Percentiles rank a stretch among this genome's conserved stretches.
phyloP scores from a whole-genome alignment of 2,113 vertebrate species.

The Anthoscopus minutus region DNA sequence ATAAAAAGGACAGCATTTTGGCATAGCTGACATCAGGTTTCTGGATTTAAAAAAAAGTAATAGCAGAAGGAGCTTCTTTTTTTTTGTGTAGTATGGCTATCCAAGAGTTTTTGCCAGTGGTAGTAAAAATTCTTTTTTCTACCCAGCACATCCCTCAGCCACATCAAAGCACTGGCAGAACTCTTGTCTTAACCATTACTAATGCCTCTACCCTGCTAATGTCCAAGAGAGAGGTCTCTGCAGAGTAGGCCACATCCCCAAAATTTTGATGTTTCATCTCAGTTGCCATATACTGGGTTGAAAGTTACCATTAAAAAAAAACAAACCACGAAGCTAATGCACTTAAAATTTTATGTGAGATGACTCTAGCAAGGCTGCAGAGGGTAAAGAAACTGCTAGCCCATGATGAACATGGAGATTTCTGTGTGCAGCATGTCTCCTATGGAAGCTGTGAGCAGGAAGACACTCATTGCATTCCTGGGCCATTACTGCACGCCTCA shows the following conservation, averaged over 20 bases:
- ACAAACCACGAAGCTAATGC: not conserved
- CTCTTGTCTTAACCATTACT: not conserved
- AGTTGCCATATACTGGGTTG: not conserved
- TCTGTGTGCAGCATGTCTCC: not conserved
- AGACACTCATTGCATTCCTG: not conserved
- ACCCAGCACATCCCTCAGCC: not conserved
- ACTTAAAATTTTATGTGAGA: slow-evolving; percentile 5
- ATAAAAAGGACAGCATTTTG: not conserved
- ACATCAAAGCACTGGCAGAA: not conserved
- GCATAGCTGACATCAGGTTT: not conserved
- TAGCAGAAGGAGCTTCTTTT: not conserved
- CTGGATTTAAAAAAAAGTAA: not conserved
- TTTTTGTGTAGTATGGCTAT: not conserved
- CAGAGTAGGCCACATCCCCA: not conserved
- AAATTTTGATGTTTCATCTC: not conserved
- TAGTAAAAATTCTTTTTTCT: not conserved
- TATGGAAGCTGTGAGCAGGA: not conserved
- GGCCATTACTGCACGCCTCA: not conserved
- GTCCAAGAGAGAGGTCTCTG: not conserved
- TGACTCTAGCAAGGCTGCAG: not conserved
- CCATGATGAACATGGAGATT: slow-evolving; percentile 3
- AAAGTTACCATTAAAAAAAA: slow-evolving; percentile 15
- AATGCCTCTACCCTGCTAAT: not conserved
- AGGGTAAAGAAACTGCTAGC: not conserved
- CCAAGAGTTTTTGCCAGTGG: not conserved